Evolutionary conservation across 2,888 invertebrate genomes (phyloP).

Genomic region (Arenicola marina): DNA sequence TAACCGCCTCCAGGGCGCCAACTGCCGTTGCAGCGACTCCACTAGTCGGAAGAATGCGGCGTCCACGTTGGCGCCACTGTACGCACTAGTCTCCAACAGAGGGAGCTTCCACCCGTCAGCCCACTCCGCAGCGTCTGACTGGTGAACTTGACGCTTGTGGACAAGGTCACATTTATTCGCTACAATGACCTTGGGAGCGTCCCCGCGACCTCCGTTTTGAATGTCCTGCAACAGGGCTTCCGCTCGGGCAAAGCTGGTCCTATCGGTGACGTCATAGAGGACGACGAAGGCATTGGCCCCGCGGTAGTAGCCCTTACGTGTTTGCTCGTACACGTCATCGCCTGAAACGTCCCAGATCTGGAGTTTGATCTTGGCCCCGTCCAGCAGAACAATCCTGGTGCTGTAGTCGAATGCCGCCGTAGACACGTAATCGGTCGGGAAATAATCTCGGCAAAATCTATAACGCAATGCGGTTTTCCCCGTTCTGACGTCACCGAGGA

Average conservation of each 20-base stretch:
- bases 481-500: slow-evolving; percentile 19
- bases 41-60: slow-evolving; percentile 17
- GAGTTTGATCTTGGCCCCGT: slow-evolving; percentile 20
- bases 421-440: slow-evolving; percentile 20
- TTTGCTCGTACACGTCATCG: slow-evolving; percentile 18
- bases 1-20: slow-evolving; percentile 29
- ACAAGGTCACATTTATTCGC: slow-evolving; percentile 26
- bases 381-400: slow-evolving; percentile 19
- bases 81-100: slow-evolving; percentile 21
- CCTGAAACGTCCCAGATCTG: slow-evolving; percentile 31
- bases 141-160: slow-evolving; percentile 12
- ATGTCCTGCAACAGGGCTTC: slow-evolving; percentile 24
- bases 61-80: slow-evolving; percentile 17
- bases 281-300: slow-evolving; percentile 31
- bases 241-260: slow-evolving; percentile 18
- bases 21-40: slow-evolving; percentile 25
- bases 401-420: slow-evolving; percentile 28
- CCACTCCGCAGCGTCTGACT: slow-evolving; percentile 16
- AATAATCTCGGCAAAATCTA: slow-evolving; percentile 26
- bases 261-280: slow-evolving; percentile 25
- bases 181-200: slow-evolving; percentile 25
- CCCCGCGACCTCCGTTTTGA: slow-evolving; percentile 14
- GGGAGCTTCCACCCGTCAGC: slow-evolving; percentile 31
- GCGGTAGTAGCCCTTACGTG: slow-evolving; percentile 24
- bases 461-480: slow-evolving; percentile 27